These are phyloP conservation scores for Buathra laborator DNA, from an alignment of 2,888 invertebrate genomes.

Conservation along the genomic window DNA sequence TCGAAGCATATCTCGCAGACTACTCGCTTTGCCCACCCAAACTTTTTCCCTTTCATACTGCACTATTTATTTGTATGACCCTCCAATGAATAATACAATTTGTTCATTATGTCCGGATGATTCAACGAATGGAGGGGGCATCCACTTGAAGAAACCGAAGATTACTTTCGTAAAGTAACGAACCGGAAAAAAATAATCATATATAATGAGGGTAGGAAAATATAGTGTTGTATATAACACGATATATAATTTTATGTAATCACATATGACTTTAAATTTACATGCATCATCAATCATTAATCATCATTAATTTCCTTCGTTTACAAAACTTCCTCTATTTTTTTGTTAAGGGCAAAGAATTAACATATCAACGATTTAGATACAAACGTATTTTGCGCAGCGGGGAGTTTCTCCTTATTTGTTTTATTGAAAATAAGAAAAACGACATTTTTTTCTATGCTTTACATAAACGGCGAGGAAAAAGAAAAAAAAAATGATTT, in stretches of 20 bases:
- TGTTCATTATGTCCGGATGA: not conserved
- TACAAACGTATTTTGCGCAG: not conserved
- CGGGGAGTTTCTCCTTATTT: not conserved
- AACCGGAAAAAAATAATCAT: too few species aligned
- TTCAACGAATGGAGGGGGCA: not conserved
- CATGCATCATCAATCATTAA: not conserved
- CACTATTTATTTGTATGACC: not conserved
- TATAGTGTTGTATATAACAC: too few species aligned
- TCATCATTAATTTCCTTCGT: not conserved
- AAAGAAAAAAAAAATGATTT: slow-evolving; percentile 1
- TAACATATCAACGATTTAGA: too few species aligned
- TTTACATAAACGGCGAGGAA: not conserved
- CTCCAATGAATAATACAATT: not conserved
- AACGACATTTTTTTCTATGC: not conserved
- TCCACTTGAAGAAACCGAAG: too few species aligned
- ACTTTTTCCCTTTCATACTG: not conserved
- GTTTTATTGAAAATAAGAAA: not conserved
- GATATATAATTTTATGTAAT: too few species aligned
- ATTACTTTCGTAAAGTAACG: too few species aligned
- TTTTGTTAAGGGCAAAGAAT: too few species aligned
- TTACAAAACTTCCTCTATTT: not conserved
- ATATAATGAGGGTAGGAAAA: too few species aligned
- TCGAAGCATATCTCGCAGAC: not conserved
- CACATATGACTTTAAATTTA: too few species aligned
- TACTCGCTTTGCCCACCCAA: not conserved